Base-by-base conservation (phyloP, 2,797 vertebrate genomes). In the Cyprinodon diabolis region DNA sequence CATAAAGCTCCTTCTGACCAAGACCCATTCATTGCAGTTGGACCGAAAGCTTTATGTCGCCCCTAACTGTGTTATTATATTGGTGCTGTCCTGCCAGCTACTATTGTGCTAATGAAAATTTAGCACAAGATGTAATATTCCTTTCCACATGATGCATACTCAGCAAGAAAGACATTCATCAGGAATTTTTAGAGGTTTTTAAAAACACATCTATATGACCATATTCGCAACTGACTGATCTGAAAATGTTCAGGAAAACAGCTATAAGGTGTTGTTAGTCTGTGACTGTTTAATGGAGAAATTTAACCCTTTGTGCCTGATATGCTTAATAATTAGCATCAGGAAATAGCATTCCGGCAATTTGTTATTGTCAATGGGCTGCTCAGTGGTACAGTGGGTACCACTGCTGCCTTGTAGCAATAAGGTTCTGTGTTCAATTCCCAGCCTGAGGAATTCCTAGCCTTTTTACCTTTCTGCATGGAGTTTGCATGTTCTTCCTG, bases 21-120 rank as follows among this genome's bases (percentile, higher is more conserved):
- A 65, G 78, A 78, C 81, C 87, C 89, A 92, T 92, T 87, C 84
- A 91, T 93, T 92, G 76, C 35, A 81, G 85, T 78, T 80, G 72
- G 90, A 91, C 91, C 95, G 96, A 96, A 96, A 97, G 95, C 85
- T 97, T 97, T 96, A 97, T 94, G 94, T 93, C 93, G 75, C 86
- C 94, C 90, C 95, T 95, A 74, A 93, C 95, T 94, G 95, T 94
- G 95, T 96, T 96, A 96, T 96, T 96, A 94, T 93, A 91, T 95
- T 93, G 93, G 94, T 90, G 93, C 92, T 95, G 91, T 75, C 91
- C 93, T 87, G 93, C 95, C 93, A 89, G 95, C 95, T 93, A 93
- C 94, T 92, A 93, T 95, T 95, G 93, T 90, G 84, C 96, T 96
- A 95, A 95, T 95, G 95, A 94, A 95, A 91, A 92, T 94, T 94